Percentiles rank a stretch among this genome's conserved stretches.
Evolutionary conservation across 1,140 invertebrate species (phyloP).

Genomic region (Ruditapes philippinarum): DNA sequence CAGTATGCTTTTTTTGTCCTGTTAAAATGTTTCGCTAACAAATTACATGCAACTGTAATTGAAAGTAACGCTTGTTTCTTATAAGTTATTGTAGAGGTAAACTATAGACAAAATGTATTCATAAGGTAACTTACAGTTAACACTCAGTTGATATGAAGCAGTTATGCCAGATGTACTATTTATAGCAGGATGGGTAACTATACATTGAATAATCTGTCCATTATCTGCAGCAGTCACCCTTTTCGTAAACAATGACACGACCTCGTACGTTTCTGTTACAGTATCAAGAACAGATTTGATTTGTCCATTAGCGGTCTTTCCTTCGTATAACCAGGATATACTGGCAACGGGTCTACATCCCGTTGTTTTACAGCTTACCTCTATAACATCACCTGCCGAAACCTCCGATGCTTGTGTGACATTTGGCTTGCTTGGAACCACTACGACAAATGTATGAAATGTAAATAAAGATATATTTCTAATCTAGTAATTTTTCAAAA

Average conservation of each 20-base stretch:
- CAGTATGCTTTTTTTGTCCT: no score
- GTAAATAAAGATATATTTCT: no score
- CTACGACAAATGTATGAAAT: no score
- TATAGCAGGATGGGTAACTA: neutral
- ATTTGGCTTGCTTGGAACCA: neutral
- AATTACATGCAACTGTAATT: no score
- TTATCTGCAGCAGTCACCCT: constrained; percentile 11
- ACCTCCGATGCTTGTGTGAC: neutral
- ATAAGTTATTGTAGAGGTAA: no score
- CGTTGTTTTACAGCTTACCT: constrained; percentile 7
- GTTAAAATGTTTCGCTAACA: no score
- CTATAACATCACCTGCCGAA: neutral
- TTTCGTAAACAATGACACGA: neutral
- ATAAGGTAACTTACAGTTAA: constrained; percentile 21
- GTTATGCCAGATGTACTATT: neutral
- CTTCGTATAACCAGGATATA: constrained; percentile 22
- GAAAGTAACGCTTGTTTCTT: no score
- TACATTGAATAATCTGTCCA: neutral
- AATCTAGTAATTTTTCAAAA: no score
- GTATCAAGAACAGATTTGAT: neutral
- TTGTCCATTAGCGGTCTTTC: neutral
- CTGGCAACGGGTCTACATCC: constrained; percentile 12
- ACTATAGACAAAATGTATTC: no score
- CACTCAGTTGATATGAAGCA: neutral
- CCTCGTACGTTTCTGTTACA: constrained; percentile 11